These are phyloP conservation scores for Pipra filicauda DNA, from an alignment of 2,113 vertebrate genomes.

Conservation along the genomic window DNA sequence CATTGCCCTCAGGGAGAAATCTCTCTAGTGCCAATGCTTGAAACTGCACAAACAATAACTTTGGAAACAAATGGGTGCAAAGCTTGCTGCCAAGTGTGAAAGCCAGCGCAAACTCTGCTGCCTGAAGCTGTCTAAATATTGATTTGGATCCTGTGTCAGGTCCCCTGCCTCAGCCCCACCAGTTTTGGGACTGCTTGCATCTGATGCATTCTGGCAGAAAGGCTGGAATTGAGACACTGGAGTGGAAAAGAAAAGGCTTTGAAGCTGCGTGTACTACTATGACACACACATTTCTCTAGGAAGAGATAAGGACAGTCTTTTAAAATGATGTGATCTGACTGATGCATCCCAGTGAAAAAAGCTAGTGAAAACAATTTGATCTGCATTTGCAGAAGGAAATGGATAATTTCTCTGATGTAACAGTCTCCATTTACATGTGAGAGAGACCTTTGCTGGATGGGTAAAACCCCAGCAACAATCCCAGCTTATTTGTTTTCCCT, in stretches of 20 bases:
- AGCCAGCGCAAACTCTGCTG: not conserved
- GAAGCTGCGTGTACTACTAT: not conserved
- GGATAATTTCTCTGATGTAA: not conserved
- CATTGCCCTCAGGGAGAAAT: conserved; percentile 10
- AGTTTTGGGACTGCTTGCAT: not conserved
- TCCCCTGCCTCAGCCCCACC: not conserved
- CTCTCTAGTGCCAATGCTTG: conserved; percentile 35
- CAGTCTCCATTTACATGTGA: not conserved
- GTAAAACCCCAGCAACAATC: not conserved
- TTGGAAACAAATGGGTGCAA: conserved; percentile 5
- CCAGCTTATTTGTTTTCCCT: not conserved
- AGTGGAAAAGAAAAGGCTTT: conserved; percentile 3
- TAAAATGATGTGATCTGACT: conserved; percentile 27
- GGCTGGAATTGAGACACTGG: not conserved
- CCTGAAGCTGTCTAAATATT: conserved; percentile 54
- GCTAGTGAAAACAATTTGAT: not conserved
- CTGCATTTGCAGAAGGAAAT: not conserved
- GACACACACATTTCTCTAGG: not conserved
- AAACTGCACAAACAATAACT: conserved; percentile 50
- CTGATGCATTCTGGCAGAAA: conserved; percentile 21
- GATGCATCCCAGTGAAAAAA: conserved; percentile 4
- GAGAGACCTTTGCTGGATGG: not conserved
- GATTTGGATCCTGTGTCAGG: not conserved
- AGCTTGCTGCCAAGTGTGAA: conserved; percentile 18
- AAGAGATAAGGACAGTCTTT: not conserved